Base-by-base conservation (phyloP, 2,113 vertebrate species). In the Aythya baeri region DNA sequence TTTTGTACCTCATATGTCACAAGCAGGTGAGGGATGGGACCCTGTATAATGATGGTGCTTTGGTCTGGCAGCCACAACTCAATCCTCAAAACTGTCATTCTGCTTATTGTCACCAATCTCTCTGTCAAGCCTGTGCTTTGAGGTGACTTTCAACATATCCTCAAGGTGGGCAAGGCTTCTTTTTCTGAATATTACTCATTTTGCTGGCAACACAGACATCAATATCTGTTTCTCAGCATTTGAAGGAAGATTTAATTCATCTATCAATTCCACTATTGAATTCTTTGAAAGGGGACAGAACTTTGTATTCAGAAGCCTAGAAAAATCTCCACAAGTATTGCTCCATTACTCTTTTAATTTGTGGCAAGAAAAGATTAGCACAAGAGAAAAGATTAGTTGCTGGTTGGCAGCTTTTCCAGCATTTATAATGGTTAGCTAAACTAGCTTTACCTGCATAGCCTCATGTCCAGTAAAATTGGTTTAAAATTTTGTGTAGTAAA, bases 221-320 rank as follows among this genome's bases (percentile, higher is more conserved):
- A 34, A 71, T 85, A 83, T 22, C 25, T 36, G 27, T 46, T 95
- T 77, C 78, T 77, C n/a, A 77, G 71, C 31, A 52, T 92, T 72
- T 78, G 62, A 86, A 65, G 46, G 49, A 88, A 71, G 70, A 78
- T 72, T 77, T 81, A 78, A 79, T 82, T 92, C 12, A 46, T 92
- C 90, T 91, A 84, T 93, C 85, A 90, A 62, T 72, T 92, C 27
- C 7, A 34, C 11, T 89, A 38, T 22, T 86, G 58, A 93, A 75
- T 86, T 86, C 16, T 89, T 94, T 89, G 72, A 70, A 92, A 83
- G 16, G 21, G 21, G 49, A 82, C n/a, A 81, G n/a, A 67, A 57
- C 52, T 81, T 83, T 94, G 25, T 43, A 18, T 54, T 79, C 54
- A 95, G 65, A 75, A 91, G 43, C 7, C 38, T 61, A 50, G 41